Evolutionary conservation across 1,140 invertebrate genomes (phyloP).

Genomic region (Hylaeus volcanicus): DNA sequence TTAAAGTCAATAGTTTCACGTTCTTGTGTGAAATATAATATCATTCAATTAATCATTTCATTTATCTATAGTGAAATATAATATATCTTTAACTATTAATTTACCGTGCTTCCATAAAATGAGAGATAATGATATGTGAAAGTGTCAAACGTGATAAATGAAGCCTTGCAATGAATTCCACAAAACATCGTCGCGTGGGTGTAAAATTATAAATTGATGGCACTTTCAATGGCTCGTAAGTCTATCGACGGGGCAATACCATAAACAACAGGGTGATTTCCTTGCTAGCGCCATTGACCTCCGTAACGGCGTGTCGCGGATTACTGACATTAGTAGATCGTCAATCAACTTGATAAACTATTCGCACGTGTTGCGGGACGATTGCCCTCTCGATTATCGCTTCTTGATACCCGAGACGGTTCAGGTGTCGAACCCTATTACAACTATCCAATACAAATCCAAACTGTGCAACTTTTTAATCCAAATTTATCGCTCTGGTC

Average conservation of each 20-base stretch:
- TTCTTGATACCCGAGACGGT: constrained; percentile 16
- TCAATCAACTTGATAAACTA: constrained; percentile 49
- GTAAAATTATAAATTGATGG: constrained; percentile 32
- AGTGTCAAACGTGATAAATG: background rate
- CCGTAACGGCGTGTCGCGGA: constrained; percentile 33
- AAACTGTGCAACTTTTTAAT: background rate
- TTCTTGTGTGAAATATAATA: too few species aligned
- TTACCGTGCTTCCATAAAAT: too few species aligned
- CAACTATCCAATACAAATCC: too few species aligned
- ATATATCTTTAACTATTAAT: too few species aligned
- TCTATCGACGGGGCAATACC: constrained; percentile 7
- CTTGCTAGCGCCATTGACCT: constrained; percentile 4
- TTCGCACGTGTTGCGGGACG: constrained; percentile 32
- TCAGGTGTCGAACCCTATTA: background rate
- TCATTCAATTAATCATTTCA: too few species aligned
- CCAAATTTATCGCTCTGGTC: background rate
- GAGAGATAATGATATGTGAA: too few species aligned
- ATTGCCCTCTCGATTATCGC: background rate
- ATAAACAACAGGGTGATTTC: constrained; percentile 46
- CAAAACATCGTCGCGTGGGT: background rate
- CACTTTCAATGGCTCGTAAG: constrained; percentile 37
- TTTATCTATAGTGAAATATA: too few species aligned
- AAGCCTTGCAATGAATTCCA: background rate
- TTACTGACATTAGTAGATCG: constrained; percentile 49
- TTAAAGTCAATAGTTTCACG: too few species aligned